Evolutionary conservation across 2,113 vertebrate species (phyloP).

Genomic region (Crypturellus undulatus): DNA sequence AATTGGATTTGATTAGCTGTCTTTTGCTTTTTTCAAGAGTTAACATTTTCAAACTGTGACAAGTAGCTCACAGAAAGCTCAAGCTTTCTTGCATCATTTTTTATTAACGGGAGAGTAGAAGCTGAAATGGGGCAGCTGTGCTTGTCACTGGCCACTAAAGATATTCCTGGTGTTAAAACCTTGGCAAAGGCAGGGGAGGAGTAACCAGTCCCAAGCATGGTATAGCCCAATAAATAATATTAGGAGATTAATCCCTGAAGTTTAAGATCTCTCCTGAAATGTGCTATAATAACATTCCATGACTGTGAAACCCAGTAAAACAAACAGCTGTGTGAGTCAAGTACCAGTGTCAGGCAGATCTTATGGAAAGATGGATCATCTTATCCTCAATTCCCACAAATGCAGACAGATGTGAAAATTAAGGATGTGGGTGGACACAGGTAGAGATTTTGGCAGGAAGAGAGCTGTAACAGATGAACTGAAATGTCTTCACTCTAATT

Average conservation of each 20-base stretch:
- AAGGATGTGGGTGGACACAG: neutral
- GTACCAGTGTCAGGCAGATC: rapidly evolving
- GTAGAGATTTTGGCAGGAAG: neutral
- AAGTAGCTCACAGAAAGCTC: neutral
- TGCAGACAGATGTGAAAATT: neutral
- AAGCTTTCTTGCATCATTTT: neutral
- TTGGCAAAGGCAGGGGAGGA: neutral
- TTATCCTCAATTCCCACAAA: neutral
- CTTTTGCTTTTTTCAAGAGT: neutral
- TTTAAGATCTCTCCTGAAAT: neutral
- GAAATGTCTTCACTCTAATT: neutral
- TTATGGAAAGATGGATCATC: neutral
- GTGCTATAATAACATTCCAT: neutral
- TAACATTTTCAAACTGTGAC: neutral
- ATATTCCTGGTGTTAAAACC: neutral
- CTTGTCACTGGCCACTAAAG: neutral
- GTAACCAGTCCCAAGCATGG: neutral
- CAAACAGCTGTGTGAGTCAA: neutral
- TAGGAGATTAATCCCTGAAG: neutral
- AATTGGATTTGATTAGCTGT: neutral
- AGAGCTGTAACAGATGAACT: neutral
- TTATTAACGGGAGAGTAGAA: neutral
- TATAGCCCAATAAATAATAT: neutral
- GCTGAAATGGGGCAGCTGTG: neutral
- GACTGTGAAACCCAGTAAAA: neutral